Conservation (phyloP, 2,797 vertebrate species). For the Lemur catta region DNA sequence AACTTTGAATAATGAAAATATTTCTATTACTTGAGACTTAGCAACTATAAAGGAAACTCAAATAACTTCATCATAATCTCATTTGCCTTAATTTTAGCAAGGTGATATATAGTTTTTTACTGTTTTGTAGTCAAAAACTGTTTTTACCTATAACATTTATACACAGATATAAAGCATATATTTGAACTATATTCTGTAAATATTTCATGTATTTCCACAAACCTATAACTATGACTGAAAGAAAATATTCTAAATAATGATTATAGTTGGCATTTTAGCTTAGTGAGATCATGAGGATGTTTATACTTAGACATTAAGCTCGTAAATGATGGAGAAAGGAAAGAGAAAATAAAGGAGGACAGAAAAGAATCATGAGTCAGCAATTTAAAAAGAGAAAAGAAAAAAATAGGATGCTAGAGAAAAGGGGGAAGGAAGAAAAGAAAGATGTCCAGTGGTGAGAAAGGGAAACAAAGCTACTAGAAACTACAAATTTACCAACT, state of each 20-base stretch:
- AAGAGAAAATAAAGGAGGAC: neutral
- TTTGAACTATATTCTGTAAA: constrained; percentile 22
- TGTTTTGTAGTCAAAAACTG: constrained; percentile 21
- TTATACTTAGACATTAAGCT: neutral
- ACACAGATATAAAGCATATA: neutral
- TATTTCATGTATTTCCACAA: constrained; percentile 18
- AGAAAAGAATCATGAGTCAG: neutral
- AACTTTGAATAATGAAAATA: neutral
- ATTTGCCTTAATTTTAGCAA: constrained; percentile 46
- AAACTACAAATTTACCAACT: neutral
- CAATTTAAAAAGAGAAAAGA: neutral
- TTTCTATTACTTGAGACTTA: neutral
- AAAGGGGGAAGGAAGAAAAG: neutral
- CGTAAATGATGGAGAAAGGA: neutral
- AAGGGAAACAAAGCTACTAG: neutral
- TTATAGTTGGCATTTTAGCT: neutral
- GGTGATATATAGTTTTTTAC: neutral
- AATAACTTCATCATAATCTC: neutral
- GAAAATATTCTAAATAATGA: constrained; percentile 27
- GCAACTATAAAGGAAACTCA: constrained; percentile 33
- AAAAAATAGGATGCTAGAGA: neutral
- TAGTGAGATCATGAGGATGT: neutral
- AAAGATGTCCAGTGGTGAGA: neutral
- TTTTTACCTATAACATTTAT: constrained; percentile 31
- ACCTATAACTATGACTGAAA: neutral